phyloP scores from a whole-genome alignment of 2,888 invertebrate species.

The Nomada fucata region DNA sequence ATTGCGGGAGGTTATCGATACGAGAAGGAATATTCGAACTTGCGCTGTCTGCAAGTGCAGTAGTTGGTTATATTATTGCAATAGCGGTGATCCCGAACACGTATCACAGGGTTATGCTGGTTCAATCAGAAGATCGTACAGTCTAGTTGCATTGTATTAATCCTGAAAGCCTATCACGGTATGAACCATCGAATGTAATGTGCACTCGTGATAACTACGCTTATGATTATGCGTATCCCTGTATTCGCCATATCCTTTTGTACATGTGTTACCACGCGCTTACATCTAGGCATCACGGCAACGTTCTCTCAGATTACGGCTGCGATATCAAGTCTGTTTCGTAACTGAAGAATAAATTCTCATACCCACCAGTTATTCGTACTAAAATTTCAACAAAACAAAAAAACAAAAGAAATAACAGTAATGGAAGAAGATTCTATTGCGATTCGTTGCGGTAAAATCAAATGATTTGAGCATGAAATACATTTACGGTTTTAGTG shows the following conservation, averaged over 20 bases:
- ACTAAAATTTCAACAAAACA: neutral
- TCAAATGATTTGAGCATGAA: too few relatives aligned
- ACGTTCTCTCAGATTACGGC: neutral
- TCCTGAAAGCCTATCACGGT: constrained; percentile 46
- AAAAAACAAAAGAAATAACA: too few relatives aligned
- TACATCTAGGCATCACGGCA: neutral
- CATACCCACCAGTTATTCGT: too few relatives aligned
- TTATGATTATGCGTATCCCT: constrained; percentile 37
- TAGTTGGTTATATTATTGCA: constrained; percentile 1
- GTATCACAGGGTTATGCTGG: constrained; percentile 18
- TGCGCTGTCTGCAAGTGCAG: too few relatives aligned
- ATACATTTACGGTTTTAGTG: too few relatives aligned
- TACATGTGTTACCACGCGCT: constrained; percentile 3
- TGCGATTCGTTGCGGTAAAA: too few relatives aligned
- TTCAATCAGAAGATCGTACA: constrained; percentile 42
- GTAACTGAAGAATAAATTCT: too few relatives aligned
- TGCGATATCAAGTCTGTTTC: neutral
- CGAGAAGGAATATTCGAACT: neutral
- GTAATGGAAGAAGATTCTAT: too few relatives aligned
- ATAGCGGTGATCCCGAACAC: constrained; percentile 9
- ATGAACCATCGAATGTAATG: constrained; percentile 28
- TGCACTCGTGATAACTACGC: constrained; percentile 39
- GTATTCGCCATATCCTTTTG: constrained; percentile 14
- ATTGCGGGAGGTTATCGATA: neutral
- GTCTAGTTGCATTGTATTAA: constrained; percentile 42